phyloP scores from a whole-genome alignment of 1,140 invertebrate species.

The Euura saliciscinereae region DNA sequence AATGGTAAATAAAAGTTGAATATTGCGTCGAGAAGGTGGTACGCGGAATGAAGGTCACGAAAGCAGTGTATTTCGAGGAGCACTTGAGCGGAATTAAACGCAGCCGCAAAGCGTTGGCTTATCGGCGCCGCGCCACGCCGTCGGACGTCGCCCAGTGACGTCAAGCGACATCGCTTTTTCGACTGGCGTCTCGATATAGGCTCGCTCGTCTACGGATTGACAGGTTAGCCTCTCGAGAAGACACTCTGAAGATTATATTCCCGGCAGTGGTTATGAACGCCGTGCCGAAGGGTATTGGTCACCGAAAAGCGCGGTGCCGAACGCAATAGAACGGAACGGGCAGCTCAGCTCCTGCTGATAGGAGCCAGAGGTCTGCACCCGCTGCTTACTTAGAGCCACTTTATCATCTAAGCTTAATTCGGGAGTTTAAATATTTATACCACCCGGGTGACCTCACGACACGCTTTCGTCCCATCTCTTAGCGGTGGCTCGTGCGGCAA shows the following conservation, averaged over 20 bases:
- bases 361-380: constrained; percentile 38
- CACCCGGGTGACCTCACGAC: constrained; percentile 48
- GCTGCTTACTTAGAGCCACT: constrained; percentile 43
- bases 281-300: background rate
- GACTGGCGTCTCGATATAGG: constrained; percentile 27
- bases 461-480: constrained; percentile 17
- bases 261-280: constrained; percentile 13
- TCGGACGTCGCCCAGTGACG: constrained; percentile 44
- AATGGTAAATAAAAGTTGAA: too few species aligned
- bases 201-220: constrained; percentile 35
- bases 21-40: too few species aligned
- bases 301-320: too few species aligned
- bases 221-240: constrained; percentile 43
- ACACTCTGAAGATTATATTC: constrained; percentile 21
- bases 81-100: constrained; percentile 1
- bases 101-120: background rate
- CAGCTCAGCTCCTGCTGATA: constrained; percentile 32
- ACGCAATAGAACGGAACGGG: background rate
- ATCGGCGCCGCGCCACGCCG: constrained; percentile 9
- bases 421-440: constrained; percentile 55
- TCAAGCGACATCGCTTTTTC: constrained; percentile 29
- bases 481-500: background rate
- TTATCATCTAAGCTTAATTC: constrained; percentile 53
- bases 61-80: background rate
- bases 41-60: too few species aligned